Conservation (phyloP, 1,140 invertebrate species). For the Oedothorax gibbosus region DNA sequence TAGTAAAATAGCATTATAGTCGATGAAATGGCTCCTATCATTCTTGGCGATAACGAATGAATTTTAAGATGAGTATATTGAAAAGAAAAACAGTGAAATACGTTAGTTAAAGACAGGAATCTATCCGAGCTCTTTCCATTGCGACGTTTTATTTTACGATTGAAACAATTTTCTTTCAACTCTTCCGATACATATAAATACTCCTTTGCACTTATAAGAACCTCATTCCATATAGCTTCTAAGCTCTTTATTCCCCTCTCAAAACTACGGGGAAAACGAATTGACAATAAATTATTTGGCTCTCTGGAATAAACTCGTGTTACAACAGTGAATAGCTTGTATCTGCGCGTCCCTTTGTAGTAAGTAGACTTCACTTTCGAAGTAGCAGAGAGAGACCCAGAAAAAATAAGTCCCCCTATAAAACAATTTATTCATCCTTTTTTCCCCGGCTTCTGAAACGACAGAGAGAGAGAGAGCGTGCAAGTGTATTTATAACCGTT, state of each 20-base stretch:
- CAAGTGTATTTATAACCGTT: constrained; percentile 35
- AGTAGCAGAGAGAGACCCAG: neutral
- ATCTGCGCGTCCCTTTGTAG: constrained; percentile 11
- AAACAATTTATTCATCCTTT: constrained; percentile 33
- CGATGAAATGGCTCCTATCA: too few relatives aligned
- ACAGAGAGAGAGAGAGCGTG: constrained; percentile 3
- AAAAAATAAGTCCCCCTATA: constrained; percentile 1
- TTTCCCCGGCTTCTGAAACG: neutral
- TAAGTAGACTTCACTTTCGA: neutral
- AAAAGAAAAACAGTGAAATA: too few relatives aligned
- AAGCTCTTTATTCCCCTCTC: constrained; percentile 14
- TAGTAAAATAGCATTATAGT: too few relatives aligned
- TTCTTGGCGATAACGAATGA: too few relatives aligned
- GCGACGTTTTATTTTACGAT: neutral
- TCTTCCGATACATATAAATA: constrained; percentile 6
- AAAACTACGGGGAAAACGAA: constrained; percentile 6
- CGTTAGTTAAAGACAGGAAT: too few relatives aligned
- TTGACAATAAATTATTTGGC: constrained; percentile 38
- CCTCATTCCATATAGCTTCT: constrained; percentile 11
- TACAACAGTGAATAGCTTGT: constrained; percentile 25
- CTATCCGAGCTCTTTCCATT: too few relatives aligned
- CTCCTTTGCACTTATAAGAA: neutral
- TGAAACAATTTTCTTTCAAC: neutral
- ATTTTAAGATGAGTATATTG: too few relatives aligned
- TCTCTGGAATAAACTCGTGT: constrained; percentile 25